A percentile compares a stretch with the other conserved stretches of the same genome.
Conservation (phyloP, 2,113 vertebrate species). For the Dicrurus megarhynchus region DNA sequence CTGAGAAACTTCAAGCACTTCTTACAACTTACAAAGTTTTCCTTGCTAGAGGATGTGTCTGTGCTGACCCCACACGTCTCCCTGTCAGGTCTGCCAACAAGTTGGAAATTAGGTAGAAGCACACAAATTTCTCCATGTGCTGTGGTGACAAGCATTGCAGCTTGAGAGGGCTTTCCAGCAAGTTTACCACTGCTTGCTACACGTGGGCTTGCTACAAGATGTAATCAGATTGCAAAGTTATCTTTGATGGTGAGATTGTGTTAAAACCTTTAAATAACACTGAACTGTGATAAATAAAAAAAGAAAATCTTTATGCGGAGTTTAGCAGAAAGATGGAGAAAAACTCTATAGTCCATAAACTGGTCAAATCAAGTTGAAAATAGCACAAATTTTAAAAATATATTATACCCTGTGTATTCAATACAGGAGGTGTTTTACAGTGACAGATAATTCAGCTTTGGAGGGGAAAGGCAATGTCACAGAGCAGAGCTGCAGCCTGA, state of each 20-base stretch:
- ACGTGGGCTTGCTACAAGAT: neutral
- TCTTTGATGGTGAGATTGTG: neutral
- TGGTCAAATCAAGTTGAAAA: neutral
- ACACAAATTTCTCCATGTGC: neutral
- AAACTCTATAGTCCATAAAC: neutral
- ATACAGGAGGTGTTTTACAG: neutral
- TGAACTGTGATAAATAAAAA: neutral
- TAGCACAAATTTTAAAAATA: neutral
- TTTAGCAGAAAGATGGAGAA: neutral
- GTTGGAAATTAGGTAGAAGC: neutral
- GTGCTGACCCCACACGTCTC: rapidly evolving
- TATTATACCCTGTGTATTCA: neutral
- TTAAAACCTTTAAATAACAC: neutral
- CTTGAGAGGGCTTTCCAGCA: neutral
- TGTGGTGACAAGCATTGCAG: neutral
- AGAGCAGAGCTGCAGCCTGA: neutral
- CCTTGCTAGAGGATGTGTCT: neutral
- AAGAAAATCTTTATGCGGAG: neutral
- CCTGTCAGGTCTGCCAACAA: neutral
- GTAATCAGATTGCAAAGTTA: neutral
- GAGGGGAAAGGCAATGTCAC: neutral
- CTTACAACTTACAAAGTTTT: neutral
- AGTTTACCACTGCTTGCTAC: neutral
- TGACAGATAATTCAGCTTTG: neutral
- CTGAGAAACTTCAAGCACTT: neutral